Conservation (phyloP, 2,113 vertebrate species). For the Cheilinus undulatus region DNA sequence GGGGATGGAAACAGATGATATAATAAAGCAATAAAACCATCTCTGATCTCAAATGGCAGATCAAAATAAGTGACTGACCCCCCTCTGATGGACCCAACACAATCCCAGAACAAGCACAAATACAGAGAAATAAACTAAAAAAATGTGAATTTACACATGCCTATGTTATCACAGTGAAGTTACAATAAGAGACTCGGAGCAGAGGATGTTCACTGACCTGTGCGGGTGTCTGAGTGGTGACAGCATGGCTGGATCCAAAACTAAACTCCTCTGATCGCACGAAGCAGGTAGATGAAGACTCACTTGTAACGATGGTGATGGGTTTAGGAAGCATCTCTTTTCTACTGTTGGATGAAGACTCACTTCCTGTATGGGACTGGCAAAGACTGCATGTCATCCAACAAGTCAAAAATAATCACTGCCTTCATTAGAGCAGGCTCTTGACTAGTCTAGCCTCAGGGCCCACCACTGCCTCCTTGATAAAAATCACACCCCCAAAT, state of each 20-base stretch:
- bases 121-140: not conserved
- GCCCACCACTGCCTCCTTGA: no score
- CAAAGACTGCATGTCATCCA: constrained; percentile 77
- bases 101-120: not conserved
- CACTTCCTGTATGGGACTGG: constrained; percentile 92
- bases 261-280: constrained; percentile 82
- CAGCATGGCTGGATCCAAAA: constrained; percentile 76
- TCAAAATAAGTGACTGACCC: no score
- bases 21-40: no score
- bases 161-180: not conserved
- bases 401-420: constrained; percentile 24
- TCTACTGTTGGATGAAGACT: constrained; percentile 91
- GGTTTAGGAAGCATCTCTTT: constrained; percentile 91
- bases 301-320: constrained; percentile 88
- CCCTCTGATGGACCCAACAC: not conserved
- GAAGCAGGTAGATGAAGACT: constrained; percentile 90
- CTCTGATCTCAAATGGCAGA: no score
- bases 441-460: no score
- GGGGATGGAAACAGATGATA: no score
- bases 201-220: constrained; percentile 58
- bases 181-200: not conserved
- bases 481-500: no score
- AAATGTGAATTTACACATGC: not conserved
- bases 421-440: no score
- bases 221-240: constrained; percentile 83